Evolutionary conservation across 2,113 vertebrate genomes (phyloP).

Genomic region (Coryphaenoides rupestris): DNA sequence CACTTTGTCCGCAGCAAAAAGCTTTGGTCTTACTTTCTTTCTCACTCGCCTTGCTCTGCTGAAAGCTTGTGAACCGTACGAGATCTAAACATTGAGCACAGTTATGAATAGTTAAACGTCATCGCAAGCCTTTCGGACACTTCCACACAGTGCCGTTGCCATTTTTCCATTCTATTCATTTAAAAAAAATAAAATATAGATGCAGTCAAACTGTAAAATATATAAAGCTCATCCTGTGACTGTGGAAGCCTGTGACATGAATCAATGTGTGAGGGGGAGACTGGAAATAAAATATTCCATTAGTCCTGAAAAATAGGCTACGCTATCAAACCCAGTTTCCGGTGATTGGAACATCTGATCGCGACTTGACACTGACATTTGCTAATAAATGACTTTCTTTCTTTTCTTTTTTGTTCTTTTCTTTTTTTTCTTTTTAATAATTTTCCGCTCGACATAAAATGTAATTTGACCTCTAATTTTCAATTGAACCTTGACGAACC

Average conservation of each 20-base stretch:
- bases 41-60: no score
- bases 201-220: constrained; percentile 16
- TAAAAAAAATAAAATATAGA: constrained; percentile 35
- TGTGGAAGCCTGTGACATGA: constrained; percentile 10
- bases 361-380: constrained; percentile 50
- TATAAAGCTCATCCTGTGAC: constrained; percentile 16
- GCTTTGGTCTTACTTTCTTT: no score
- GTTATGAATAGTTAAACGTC: no score
- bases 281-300: constrained; percentile 41
- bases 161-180: constrained; percentile 18
- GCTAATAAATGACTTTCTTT: constrained; percentile 38
- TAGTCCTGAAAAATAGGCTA: constrained; percentile 14
- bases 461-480: constrained; percentile 61
- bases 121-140: constrained; percentile 18
- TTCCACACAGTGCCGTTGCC: constrained; percentile 8
- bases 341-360: constrained; percentile 48
- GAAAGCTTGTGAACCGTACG: no score
- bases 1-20: no score
- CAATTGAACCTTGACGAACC: constrained; percentile 47
- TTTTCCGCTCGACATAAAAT: constrained; percentile 16
- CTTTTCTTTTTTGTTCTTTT: no score
- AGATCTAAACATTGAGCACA: no score
- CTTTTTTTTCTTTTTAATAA: no score
- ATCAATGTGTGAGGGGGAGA: constrained; percentile 18
- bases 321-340: constrained; percentile 22